Base-by-base conservation (phyloP, 2,888 invertebrate species). In the Drymonia ruficornis region DNA sequence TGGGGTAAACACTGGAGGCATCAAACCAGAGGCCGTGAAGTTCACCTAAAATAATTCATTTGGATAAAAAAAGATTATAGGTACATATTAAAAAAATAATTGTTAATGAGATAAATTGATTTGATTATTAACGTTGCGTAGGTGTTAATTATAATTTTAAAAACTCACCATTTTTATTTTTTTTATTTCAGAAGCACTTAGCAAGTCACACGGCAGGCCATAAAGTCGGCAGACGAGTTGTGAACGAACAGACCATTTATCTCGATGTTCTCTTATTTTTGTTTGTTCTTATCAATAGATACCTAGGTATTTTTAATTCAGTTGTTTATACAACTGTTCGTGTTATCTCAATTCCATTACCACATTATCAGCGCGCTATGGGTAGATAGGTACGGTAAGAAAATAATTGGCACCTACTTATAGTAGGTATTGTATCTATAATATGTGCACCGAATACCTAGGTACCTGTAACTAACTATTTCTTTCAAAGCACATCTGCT, bases 1-100 rank as follows among this genome's bases (percentile, higher is more conserved):
- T 0, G 96, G 94, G 0, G 96, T 95, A 67, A 96, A 95, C 0
- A 95, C 96, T 0, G 96, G 96, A 0, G 95, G 95, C 84, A 96
- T 93, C 13, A 96, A 77, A 9, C 96, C 96, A 69, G 92, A 89
- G 56, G 94, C 95, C 48, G 83, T 92, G 72, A 94, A 94, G 4
- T 78, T 77, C 49, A 89, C 91, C 93, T 93, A 70, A 53, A 80
- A 61, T 47, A 56, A 23, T 47, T 54, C 9, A 31, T n/a, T n/a
- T n/a, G n/a, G n/a, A n/a, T 28, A 29, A 49, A 15, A 38, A 16
- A 16, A 42, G 7, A 43, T 23, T 13, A 6, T 23, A 23, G 7
- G 23, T 23, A 23, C 8, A 15, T 34, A 43, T 36, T 19, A 34
- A 4, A 34, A 34, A 4, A 34, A 34, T 34, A 34, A 34, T n/a